Percentiles rank a stretch among this genome's conserved stretches.
These are phyloP conservation scores for Epizoanthus fatuus DNA, from an alignment of 92 coral and sea anemone genomes.

Conservation along the genomic window DNA sequence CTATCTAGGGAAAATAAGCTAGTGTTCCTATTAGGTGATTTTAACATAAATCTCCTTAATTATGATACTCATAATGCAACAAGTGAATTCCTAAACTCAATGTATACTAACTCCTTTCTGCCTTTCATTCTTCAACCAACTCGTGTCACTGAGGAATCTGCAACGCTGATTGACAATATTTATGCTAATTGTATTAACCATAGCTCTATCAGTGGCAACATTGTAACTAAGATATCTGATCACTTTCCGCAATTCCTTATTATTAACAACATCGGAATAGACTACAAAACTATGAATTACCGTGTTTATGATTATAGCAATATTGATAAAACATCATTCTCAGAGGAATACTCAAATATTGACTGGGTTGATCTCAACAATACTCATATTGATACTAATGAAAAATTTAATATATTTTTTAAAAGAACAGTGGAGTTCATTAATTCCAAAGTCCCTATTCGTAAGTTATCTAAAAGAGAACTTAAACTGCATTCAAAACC, in stretches of 20 bases:
- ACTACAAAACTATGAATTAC: slow-evolving; percentile 44
- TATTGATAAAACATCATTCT: slow-evolving; percentile 32
- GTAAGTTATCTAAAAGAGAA: slow-evolving; percentile 21
- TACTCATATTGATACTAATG: slow-evolving; percentile 20
- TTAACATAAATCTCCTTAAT: slow-evolving; percentile 23
- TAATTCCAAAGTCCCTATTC: slow-evolving; percentile 12
- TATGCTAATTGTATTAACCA: slow-evolving; percentile 40
- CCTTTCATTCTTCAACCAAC: slow-evolving; percentile 44
- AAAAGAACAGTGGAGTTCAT: slow-evolving; percentile 9
- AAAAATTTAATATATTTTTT: slow-evolving; percentile 31
- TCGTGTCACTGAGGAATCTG: slow-evolving; percentile 48
- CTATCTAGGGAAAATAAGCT: slow-evolving; percentile 51
- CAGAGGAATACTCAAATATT: slow-evolving; percentile 18
- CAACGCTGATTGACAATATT: slow-evolving; percentile 48
- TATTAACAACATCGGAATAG: slow-evolving; percentile 41
- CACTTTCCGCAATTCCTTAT: slow-evolving; percentile 56
- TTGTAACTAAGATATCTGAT: slow-evolving; percentile 50
- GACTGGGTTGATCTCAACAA: slow-evolving; percentile 29
- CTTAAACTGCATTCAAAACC: slow-evolving; percentile 13
- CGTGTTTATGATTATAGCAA: slow-evolving; percentile 43
- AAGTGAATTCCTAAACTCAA: slow-evolving; percentile 21
- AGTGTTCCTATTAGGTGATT: slow-evolving; percentile 22
- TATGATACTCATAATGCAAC: slow-evolving; percentile 36
- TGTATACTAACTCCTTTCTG: slow-evolving; percentile 33
- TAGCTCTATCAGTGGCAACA: slow-evolving; percentile 49